phyloP scores from a whole-genome alignment of 1,140 invertebrate genomes.

The Trachelipus rathkii region DNA sequence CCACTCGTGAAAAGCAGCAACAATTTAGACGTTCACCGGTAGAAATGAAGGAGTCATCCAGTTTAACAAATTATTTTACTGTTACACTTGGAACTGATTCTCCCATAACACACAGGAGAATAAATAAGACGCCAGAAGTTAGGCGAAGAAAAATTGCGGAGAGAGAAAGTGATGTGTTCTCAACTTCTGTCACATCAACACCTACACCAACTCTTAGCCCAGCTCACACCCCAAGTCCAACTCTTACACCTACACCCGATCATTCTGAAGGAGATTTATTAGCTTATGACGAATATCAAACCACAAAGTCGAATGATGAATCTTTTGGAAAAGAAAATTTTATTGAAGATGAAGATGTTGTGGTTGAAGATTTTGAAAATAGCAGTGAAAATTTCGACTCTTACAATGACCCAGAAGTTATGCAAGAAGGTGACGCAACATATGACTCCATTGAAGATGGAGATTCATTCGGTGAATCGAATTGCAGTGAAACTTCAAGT shows the following conservation, averaged over 20 bases:
- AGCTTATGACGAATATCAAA: constrained; percentile 38
- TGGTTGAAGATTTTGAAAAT: constrained; percentile 31
- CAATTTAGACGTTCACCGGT: constrained; percentile 39
- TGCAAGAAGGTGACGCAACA: constrained; percentile 30
- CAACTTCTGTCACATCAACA: neutral
- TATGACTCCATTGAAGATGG: constrained; percentile 46
- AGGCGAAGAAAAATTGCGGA: constrained; percentile 32
- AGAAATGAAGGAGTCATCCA: constrained; percentile 40
- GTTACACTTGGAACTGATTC: constrained; percentile 42
- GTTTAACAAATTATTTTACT: constrained; percentile 46
- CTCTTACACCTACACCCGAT: constrained; percentile 20
- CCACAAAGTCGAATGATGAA: constrained; percentile 25
- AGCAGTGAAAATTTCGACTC: constrained; percentile 28
- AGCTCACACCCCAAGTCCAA: constrained; percentile 16
- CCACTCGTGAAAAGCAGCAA: constrained; percentile 32
- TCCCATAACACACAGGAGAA: constrained; percentile 36
- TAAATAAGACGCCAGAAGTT: constrained; percentile 43
- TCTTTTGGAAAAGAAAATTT: constrained; percentile 32
- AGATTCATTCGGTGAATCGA: constrained; percentile 47
- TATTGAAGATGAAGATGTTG: constrained; percentile 35
- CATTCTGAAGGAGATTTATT: constrained; percentile 40
- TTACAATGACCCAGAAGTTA: constrained; percentile 33
- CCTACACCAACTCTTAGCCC: constrained; percentile 24
- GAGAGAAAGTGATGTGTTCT: neutral
- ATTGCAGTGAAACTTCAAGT: constrained; percentile 47